Evolutionary conservation across 2,888 invertebrate species (phyloP).

Genomic region (Cancer borealis): DNA sequence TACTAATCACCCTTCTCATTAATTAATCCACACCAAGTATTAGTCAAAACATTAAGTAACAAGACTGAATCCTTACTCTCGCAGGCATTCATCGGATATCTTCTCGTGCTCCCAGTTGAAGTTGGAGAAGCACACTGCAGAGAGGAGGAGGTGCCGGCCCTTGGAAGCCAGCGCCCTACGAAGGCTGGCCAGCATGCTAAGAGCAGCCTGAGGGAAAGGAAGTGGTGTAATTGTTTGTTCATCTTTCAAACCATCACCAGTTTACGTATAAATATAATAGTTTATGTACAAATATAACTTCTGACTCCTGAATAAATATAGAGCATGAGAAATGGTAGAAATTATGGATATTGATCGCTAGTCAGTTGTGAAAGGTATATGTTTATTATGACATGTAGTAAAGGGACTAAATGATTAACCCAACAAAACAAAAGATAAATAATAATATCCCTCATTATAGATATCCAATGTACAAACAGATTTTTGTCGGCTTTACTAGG

Average conservation of each 20-base stretch:
- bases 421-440: background rate
- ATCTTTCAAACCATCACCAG: no score
- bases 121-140: constrained; percentile 68
- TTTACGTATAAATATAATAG: background rate
- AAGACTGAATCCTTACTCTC: constrained; percentile 43
- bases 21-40: background rate
- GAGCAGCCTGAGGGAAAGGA: constrained; percentile 56
- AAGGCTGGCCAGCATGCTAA: constrained; percentile 53
- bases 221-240: background rate
- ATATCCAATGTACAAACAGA: background rate
- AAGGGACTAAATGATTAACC: background rate
- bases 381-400: background rate
- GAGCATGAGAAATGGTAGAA: background rate
- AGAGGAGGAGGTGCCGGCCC: constrained; percentile 58
- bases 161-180: constrained; percentile 46
- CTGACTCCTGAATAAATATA: background rate
- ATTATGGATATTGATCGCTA: background rate
- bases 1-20: background rate
- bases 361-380: background rate
- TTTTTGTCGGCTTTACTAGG: no score
- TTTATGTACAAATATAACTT: background rate
- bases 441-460: background rate
- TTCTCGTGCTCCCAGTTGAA: constrained; percentile 66
- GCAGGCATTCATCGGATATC: constrained; percentile 60
- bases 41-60: background rate